Percentiles rank a stretch among this genome's conserved stretches.
These are phyloP conservation scores for Aptenodytes patagonicus DNA, from an alignment of 2,113 vertebrate genomes.

Conservation along the genomic window DNA sequence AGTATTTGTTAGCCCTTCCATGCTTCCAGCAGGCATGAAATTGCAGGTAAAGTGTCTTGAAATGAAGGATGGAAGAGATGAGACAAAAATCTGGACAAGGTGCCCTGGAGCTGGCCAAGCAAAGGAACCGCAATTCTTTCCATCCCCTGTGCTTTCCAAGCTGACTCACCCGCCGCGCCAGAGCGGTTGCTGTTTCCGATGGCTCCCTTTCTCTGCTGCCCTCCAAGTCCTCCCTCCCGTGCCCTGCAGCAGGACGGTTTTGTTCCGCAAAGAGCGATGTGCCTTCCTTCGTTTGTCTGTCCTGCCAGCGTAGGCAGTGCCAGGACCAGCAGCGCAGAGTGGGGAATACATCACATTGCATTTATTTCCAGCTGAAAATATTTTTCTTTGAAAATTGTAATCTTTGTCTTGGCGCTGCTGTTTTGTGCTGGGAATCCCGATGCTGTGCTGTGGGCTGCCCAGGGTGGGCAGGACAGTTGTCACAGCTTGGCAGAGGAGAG, in stretches of 20 bases:
- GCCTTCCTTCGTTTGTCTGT: not conserved
- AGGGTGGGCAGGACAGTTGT: not conserved
- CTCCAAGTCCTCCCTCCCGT: not conserved
- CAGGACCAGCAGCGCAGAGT: not conserved
- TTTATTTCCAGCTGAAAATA: not conserved
- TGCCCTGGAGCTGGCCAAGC: not conserved
- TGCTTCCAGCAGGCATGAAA: not conserved
- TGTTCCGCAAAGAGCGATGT: not conserved
- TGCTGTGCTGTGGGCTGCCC: not conserved
- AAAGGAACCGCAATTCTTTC: conserved; percentile 26
- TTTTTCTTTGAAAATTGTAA: not conserved
- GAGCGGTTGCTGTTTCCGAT: not conserved
- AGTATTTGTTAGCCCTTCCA: not conserved
- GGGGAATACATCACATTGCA: fast-evolving
- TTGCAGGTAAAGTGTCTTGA: not conserved
- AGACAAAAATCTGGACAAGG: conserved; percentile 1
- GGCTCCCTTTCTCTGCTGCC: not conserved
- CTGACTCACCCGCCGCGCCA: not conserved
- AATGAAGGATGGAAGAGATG: conserved; percentile 10
- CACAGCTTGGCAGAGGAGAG: not conserved
- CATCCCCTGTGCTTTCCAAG: not conserved
- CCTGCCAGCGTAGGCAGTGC: not conserved
- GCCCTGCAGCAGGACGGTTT: not conserved
- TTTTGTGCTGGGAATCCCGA: not conserved
- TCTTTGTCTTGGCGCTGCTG: not conserved